Base-by-base conservation (phyloP, 2,797 vertebrate species). In the Danio jaintianensis region DNA sequence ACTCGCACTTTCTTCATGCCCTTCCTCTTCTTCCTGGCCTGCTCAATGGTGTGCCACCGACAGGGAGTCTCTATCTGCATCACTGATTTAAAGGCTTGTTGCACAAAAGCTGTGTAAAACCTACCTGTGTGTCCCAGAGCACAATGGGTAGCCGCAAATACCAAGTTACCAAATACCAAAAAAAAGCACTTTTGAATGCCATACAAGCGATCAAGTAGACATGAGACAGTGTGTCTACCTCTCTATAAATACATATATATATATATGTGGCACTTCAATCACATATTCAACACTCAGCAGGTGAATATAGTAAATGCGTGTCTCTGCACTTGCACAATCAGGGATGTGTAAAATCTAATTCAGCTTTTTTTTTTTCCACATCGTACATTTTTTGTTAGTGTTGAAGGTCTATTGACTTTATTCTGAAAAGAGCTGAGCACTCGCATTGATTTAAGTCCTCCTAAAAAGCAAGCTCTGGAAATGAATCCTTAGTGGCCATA, bases 31-130 rank as follows among this genome's bases (percentile, higher is more conserved):
- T 77, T 86, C 62, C 56, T 20, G 4, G 76, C 80, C 84, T 82
- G 73, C 86, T 86, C 88, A 78, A 87, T 84, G 86, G 88, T 80
- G 84, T 64, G 42, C 73, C 71, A 72, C 36, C 71, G 73, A 81
- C 80, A 75, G 85, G 82, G 85, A 83, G 83, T 74, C 75, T 77
- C 38, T 75, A 82, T 71, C 82, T 69, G 85, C 67, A 52, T 79
- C 59, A 80, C 79, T 81, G 74, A 85, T 81, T 61, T 85, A 64
- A 72, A 85, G 71, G 59, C 18, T 79, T 47, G 43, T 78, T 38
- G 58, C 78, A 83, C 73, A 80, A 18, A 74, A 52, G 18, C 67
- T 75, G 61, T 62, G 47, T 62, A 78, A 61, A 82, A 59, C 67
- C 80, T 79, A 78, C 78, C 12, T 78, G 64, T 68, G 36, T 18